Evolutionary conservation across 2,888 invertebrate genomes (phyloP).

Genomic region (Eupithecia pulchellata): DNA sequence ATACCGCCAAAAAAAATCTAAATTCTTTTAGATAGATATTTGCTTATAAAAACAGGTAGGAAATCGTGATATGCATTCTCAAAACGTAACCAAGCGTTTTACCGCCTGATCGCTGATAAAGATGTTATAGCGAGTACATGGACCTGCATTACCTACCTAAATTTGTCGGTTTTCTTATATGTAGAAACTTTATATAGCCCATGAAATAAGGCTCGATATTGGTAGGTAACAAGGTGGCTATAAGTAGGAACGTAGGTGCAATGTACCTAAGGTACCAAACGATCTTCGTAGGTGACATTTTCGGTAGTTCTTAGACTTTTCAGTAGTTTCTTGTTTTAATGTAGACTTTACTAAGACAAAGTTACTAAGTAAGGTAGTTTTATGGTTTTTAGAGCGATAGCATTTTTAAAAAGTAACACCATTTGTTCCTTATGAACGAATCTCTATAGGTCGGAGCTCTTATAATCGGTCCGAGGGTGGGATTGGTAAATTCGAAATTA

Average conservation of each 20-base stretch:
- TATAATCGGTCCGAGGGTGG: too few species aligned
- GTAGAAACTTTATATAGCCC: constrained; percentile 6
- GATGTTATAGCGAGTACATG: not conserved
- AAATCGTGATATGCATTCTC: not conserved
- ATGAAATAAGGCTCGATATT: constrained; percentile 1
- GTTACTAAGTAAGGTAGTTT: too few species aligned
- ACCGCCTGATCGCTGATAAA: not conserved
- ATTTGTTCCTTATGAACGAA: too few species aligned
- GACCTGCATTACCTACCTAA: constrained; percentile 7
- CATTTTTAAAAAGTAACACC: too few species aligned
- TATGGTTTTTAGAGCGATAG: too few species aligned
- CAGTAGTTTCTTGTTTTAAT: too few species aligned
- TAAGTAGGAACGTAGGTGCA: not conserved
- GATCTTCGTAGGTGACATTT: not conserved
- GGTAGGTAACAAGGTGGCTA: not conserved
- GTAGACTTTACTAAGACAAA: too few species aligned
- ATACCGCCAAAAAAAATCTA: too few species aligned
- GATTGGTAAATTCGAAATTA: too few species aligned
- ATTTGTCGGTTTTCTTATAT: constrained; percentile 5
- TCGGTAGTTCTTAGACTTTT: too few species aligned
- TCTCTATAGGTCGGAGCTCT: too few species aligned
- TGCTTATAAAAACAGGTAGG: not conserved
- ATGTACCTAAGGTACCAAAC: not conserved
- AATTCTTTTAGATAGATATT: not conserved
- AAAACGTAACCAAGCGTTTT: constrained; percentile 1